phyloP scores from a whole-genome alignment of 2,888 invertebrate species.

The Aradus depressus region DNA sequence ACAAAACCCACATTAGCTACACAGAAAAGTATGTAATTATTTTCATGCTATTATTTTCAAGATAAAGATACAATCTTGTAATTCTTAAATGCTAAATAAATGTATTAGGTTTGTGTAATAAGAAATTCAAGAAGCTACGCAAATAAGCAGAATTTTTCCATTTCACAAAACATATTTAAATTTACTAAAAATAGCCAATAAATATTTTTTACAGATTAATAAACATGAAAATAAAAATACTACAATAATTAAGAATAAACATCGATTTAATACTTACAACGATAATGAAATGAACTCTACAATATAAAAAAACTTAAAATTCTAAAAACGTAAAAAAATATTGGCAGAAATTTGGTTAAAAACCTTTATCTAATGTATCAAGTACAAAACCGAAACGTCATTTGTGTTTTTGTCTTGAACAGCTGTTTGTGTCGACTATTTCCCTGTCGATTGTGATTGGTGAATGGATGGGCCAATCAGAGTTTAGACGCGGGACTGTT shows the following conservation, averaged over 20 bases:
- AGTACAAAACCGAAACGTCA: constrained; percentile 1
- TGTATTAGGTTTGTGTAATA: neutral
- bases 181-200: too few species aligned
- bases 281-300: neutral
- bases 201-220: too few species aligned
- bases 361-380: neutral
- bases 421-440: constrained; percentile 4
- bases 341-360: neutral
- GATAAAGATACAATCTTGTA: neutral
- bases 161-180: too few species aligned
- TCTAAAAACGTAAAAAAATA: constrained; percentile 1
- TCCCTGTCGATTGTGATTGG: neutral
- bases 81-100: neutral
- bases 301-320: constrained; percentile 3
- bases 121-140: neutral
- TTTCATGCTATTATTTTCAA: neutral
- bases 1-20: too few species aligned
- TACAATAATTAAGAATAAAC: too few species aligned
- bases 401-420: constrained; percentile 4
- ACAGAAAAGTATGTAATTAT: neutral
- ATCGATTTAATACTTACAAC: too few species aligned
- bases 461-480: neutral
- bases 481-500: constrained; percentile 4
- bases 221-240: too few species aligned
- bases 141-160: too few species aligned